Percentiles rank a stretch among this genome's conserved stretches.
These are phyloP conservation scores for Teleogryllus oceanicus DNA, from an alignment of 2,888 invertebrate genomes.

Conservation along the genomic window DNA sequence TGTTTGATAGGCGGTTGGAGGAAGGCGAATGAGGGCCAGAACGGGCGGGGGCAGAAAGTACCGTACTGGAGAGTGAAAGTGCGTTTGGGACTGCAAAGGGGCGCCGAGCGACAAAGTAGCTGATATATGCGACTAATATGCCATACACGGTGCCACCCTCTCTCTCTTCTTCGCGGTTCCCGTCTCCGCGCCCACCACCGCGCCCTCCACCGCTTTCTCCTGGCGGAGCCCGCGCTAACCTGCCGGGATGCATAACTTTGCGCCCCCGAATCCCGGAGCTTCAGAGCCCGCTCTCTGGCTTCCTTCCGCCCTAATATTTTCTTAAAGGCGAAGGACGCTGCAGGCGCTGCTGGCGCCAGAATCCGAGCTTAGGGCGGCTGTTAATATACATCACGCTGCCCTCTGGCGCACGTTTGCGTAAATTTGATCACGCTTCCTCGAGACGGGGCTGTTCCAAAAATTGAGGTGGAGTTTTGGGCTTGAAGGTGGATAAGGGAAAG, in stretches of 20 bases:
- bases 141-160: background rate
- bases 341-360: background rate
- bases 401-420: background rate
- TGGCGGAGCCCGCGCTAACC: background rate
- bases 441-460: background rate
- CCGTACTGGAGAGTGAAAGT: background rate
- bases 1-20: background rate
- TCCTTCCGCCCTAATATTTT: constrained; percentile 6
- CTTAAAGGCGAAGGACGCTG: background rate
- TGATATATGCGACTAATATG: background rate
- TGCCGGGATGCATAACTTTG: background rate
- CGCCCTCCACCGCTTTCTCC: background rate
- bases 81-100: too few species aligned
- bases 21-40: background rate
- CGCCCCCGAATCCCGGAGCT: background rate
- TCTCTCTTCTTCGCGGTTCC: background rate
- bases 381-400: constrained; percentile 18
- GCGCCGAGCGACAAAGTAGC: background rate
- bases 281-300: background rate
- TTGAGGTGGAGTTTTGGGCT: too few species aligned
- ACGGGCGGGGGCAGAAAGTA: background rate
- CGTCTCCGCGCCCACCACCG: background rate
- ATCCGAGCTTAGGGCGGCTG: background rate
- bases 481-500: too few species aligned
- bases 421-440: background rate